Conservation (phyloP, 2,888 invertebrate species). For the Xestia xanthographa region DNA sequence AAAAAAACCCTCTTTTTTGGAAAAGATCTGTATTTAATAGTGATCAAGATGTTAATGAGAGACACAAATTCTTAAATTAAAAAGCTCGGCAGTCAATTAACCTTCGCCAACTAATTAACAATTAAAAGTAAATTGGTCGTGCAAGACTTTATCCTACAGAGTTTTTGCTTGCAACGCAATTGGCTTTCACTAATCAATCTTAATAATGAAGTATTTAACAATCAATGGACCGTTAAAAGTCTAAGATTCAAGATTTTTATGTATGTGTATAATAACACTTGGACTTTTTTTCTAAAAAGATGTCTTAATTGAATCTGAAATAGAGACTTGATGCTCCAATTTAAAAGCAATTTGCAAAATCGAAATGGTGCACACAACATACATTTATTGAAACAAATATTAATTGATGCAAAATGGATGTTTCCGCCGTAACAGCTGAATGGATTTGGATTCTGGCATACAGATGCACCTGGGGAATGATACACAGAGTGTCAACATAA, state of each 20-base stretch:
- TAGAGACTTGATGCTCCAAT: neutral
- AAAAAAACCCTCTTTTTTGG: slow-evolving; percentile 13
- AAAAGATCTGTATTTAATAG: neutral
- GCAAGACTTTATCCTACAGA: neutral
- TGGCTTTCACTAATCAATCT: slow-evolving; percentile 36
- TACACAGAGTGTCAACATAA: neutral
- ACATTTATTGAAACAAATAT: slow-evolving; percentile 1
- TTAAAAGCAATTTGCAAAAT: neutral
- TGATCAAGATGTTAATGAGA: neutral
- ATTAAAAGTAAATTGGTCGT: slow-evolving; percentile 25
- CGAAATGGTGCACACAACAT: neutral
- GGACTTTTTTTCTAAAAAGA: neutral
- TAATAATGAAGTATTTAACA: slow-evolving; percentile 8
- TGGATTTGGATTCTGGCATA: neutral
- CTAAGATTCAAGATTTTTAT: neutral
- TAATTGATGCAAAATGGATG: neutral
- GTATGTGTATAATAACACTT: neutral
- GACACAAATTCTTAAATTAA: slow-evolving; percentile 3
- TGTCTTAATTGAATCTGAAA: neutral
- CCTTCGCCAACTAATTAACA: neutral
- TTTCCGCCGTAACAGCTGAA: neutral
- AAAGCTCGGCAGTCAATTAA: neutral
- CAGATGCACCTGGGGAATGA: neutral
- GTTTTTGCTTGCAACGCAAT: slow-evolving; percentile 14
- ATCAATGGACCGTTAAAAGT: slow-evolving; percentile 4